phyloP scores from a whole-genome alignment of 2,113 vertebrate genomes.

The Mirounga angustirostris region DNA sequence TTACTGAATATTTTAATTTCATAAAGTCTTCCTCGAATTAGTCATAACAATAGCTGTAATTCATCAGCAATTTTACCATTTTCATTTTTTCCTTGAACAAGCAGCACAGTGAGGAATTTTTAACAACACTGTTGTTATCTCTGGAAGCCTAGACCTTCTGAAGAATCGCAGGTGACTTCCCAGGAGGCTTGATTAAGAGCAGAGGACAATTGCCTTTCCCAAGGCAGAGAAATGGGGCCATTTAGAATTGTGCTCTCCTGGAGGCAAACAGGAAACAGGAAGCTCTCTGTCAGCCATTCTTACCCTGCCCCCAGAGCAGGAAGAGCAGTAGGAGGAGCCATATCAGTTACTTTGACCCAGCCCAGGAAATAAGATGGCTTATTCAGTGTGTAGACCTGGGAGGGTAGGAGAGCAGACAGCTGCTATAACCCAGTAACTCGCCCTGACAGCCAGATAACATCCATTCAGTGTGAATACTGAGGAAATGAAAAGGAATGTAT shows the following conservation, averaged over 20 bases:
- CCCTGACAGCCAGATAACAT: constrained; percentile 38
- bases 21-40: not conserved
- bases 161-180: constrained; percentile 77
- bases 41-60: not conserved
- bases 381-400: constrained; percentile 15
- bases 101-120: constrained; percentile 28
- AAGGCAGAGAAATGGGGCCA: constrained; percentile 57
- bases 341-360: constrained; percentile 44
- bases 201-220: constrained; percentile 73
- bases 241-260: constrained; percentile 69
- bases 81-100: constrained; percentile 1
- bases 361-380: constrained; percentile 68
- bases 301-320: constrained; percentile 67
- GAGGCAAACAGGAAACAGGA: constrained; percentile 83
- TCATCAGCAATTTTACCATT: constrained; percentile 17
- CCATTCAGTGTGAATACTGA: not conserved
- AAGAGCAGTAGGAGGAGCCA: constrained; percentile 59
- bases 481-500: constrained; percentile 48
- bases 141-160: not conserved
- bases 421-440: not conserved
- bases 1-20: constrained; percentile 25
- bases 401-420: not conserved
- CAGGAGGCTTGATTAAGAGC: constrained; percentile 64
- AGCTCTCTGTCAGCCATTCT: constrained; percentile 76
- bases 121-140: constrained; percentile 47